These are phyloP conservation scores for Panzeria rudis DNA, from an alignment of 2,888 invertebrate genomes.

Conservation along the genomic window DNA sequence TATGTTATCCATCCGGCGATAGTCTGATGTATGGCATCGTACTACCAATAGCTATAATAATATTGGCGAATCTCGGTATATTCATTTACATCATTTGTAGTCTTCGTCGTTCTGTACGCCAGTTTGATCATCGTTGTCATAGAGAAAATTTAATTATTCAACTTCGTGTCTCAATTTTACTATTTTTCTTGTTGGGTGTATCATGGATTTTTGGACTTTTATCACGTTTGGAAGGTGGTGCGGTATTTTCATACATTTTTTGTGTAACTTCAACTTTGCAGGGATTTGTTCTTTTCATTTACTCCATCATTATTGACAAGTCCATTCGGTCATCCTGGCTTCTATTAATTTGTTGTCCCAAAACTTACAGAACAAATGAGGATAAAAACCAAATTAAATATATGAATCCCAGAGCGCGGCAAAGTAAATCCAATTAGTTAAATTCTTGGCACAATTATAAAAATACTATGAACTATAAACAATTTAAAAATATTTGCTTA, in stretches of 20 bases:
- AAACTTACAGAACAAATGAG: constrained; percentile 37
- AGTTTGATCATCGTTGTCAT: constrained; percentile 79
- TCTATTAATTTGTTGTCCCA: constrained; percentile 30
- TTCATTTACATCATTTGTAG: constrained; percentile 85
- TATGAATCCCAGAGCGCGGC: neutral
- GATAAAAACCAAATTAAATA: neutral
- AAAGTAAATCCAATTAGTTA: neutral
- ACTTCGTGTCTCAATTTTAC: constrained; percentile 85
- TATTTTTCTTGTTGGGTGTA: constrained; percentile 86
- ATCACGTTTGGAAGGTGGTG: constrained; percentile 84
- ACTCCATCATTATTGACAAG: constrained; percentile 86
- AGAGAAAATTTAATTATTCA: constrained; percentile 82
- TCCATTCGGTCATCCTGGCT: constrained; percentile 85
- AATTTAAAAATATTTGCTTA: too few relatives aligned
- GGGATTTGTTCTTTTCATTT: constrained; percentile 86
- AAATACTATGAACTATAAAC: too few relatives aligned
- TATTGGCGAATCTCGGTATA: constrained; percentile 85
- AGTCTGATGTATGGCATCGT: constrained; percentile 85
- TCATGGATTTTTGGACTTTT: constrained; percentile 87
- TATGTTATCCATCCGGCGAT: constrained; percentile 85
- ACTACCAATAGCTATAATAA: constrained; percentile 85
- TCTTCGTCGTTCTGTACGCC: constrained; percentile 80
- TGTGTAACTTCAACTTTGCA: constrained; percentile 87
- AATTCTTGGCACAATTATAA: too few relatives aligned
- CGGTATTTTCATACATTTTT: constrained; percentile 86